Conservation (phyloP, 2,888 invertebrate genomes). For the Argyresthia goedartella region DNA sequence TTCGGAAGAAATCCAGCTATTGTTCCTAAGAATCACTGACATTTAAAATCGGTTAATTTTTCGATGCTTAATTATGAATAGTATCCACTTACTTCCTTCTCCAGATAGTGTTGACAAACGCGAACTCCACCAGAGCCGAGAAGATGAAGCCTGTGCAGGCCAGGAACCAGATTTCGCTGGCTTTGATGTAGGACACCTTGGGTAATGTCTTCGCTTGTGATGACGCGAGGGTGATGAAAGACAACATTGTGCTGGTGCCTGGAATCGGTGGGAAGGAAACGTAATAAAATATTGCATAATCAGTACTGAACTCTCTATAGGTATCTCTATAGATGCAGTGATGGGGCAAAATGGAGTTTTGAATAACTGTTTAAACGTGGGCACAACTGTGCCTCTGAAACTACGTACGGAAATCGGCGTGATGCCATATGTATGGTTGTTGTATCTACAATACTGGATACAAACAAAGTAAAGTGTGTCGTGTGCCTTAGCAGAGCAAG, state of each 20-base stretch:
- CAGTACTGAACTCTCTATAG: too few species aligned
- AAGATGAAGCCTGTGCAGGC: constrained; percentile 89
- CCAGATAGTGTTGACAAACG: constrained; percentile 92
- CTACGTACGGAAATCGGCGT: too few species aligned
- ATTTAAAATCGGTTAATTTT: not conserved
- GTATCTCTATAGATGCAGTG: too few species aligned
- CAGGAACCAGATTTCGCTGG: constrained; percentile 91
- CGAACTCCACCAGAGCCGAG: constrained; percentile 87
- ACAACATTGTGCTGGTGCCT: constrained; percentile 89
- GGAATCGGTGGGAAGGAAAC: constrained; percentile 19
- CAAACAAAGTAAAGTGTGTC: too few species aligned
- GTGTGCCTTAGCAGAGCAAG: too few species aligned
- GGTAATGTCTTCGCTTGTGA: constrained; percentile 88
- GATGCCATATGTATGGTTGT: too few species aligned
- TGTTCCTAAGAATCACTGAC: not conserved
- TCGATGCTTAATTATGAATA: too few species aligned
- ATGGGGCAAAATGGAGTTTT: not conserved
- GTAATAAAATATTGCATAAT: not conserved
- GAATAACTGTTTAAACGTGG: too few species aligned
- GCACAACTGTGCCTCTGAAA: too few species aligned
- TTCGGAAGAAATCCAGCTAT: not conserved
- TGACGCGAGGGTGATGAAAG: constrained; percentile 88
- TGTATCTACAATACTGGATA: too few species aligned
- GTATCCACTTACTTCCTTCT: constrained; percentile 78
- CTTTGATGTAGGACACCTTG: constrained; percentile 91